A percentile compares a stretch with the other conserved stretches of the same genome.
Conservation (phyloP, 2,113 vertebrate genomes). For the Rhynchomys soricoides region DNA sequence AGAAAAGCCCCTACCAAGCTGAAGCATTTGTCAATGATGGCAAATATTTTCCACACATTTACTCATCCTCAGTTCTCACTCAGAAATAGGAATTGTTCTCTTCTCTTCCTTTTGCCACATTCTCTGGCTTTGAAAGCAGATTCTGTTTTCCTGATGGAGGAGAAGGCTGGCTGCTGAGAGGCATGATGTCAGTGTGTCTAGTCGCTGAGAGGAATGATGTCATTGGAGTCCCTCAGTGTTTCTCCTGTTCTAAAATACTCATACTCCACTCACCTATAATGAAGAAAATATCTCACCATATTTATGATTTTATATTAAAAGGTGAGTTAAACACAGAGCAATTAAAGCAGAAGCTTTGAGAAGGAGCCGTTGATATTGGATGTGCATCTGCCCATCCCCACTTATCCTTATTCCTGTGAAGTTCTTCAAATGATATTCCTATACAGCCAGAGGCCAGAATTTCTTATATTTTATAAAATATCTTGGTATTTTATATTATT, state of each 20-base stretch:
- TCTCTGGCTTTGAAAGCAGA: slow-evolving; percentile 85
- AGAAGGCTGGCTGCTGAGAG: slow-evolving; percentile 78
- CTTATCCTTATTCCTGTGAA: not conserved
- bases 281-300: slow-evolving; percentile 93
- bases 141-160: slow-evolving; percentile 87
- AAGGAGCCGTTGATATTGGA: not conserved
- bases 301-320: slow-evolving; percentile 97
- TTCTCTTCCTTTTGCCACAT: slow-evolving; percentile 85
- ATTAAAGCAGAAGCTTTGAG: not conserved
- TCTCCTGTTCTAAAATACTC: slow-evolving; percentile 87
- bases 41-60: slow-evolving; percentile 94
- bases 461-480: not conserved
- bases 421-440: not conserved
- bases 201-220: not conserved
- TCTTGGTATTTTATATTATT: not conserved
- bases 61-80: slow-evolving; percentile 89
- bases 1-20: slow-evolving; percentile 84
- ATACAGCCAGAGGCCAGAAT: not conserved
- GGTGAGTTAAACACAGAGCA: slow-evolving; percentile 77
- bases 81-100: slow-evolving; percentile 87
- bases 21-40: slow-evolving; percentile 96
- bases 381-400: not conserved
- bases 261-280: slow-evolving; percentile 90
- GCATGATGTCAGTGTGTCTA: slow-evolving; percentile 37
- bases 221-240: slow-evolving; percentile 82